Evolutionary conservation across 2,113 vertebrate genomes (phyloP), one percentile per base, ranked within the genome.

Genomic region (Balaenoptera acutorostrata): DNA sequence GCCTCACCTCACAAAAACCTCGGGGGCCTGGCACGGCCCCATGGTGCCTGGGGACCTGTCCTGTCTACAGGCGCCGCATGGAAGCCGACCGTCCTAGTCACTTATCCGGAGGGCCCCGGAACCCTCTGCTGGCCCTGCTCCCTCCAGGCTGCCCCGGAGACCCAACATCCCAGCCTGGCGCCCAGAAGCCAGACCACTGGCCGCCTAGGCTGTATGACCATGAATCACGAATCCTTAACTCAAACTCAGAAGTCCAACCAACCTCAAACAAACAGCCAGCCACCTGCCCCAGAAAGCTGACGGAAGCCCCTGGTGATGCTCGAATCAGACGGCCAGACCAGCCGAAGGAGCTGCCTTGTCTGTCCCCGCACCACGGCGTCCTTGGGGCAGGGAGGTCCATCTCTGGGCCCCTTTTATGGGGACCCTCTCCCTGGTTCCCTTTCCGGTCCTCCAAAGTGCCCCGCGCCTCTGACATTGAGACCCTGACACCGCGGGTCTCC

Each of bases 261-360:
- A 14, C 21, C 7, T 21, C 2, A 1, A 6, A 1, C 2, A 1
- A 6, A 1, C 1, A 2, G 52, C 9, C n/a, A 0, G 52, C 12
- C 31, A 0, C 21, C 25, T 2, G n/a, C 12, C 55, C 27, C 5
- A 0, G 31, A 66, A 2, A 25, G 13, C 0, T 29, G 8, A 29
- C 0, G 0, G 7, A 0, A 17, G 20, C 6, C 29, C 36, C 41
- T 10, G 6, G 33, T 2, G 21, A 7, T 8, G 18, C 25, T n/a
- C 5, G 7, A 6, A 10, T 25, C 7, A 46, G 11, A 8, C 6
- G 46, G 25, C 33, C 63, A 63, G 64, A 64, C 2, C n/a, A 1
- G 6, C 1, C 49, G 5, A 6, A 52, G 33, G 10, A 33, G 27
- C 81, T 1, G 0, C 71, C 31, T n/a, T 1, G 25, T 8, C 12